Evolutionary conservation across 2,797 vertebrate species (phyloP).

Genomic region (Coendou prehensilis): DNA sequence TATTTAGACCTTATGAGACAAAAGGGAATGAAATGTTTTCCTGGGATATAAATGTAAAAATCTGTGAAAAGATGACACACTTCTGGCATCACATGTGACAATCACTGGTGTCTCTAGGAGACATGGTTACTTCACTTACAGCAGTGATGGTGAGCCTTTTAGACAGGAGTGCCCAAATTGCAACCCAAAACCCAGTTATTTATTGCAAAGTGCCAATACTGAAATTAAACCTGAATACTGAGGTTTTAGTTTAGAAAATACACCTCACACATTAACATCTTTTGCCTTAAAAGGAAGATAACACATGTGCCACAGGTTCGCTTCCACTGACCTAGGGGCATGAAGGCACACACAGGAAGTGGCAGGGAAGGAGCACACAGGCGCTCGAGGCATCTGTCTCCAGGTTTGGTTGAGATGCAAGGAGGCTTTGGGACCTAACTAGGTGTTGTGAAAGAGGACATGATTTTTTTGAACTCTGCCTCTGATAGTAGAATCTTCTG

Average conservation of each 20-base stretch:
- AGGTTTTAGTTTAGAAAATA: background rate
- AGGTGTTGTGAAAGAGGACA: background rate
- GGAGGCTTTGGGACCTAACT: background rate
- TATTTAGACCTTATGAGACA: background rate
- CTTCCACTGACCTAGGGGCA: background rate
- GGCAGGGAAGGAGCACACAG: background rate
- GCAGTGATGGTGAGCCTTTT: background rate
- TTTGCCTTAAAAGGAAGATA: background rate
- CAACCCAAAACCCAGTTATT: background rate
- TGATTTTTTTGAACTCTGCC: background rate
- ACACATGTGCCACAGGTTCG: background rate
- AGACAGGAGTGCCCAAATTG: background rate
- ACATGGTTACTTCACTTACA: background rate
- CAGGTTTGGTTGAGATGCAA: background rate
- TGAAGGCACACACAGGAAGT: background rate
- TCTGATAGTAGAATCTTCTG: background rate
- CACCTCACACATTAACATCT: background rate
- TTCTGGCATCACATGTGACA: background rate
- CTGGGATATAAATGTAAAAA: background rate
- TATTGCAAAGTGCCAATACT: background rate
- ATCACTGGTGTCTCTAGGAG: background rate
- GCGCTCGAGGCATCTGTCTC: background rate
- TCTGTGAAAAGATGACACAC: background rate
- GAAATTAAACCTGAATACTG: background rate
- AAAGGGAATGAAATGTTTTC: background rate